Base-by-base conservation (phyloP, 2,888 invertebrate species). In the Muscina levida region DNA sequence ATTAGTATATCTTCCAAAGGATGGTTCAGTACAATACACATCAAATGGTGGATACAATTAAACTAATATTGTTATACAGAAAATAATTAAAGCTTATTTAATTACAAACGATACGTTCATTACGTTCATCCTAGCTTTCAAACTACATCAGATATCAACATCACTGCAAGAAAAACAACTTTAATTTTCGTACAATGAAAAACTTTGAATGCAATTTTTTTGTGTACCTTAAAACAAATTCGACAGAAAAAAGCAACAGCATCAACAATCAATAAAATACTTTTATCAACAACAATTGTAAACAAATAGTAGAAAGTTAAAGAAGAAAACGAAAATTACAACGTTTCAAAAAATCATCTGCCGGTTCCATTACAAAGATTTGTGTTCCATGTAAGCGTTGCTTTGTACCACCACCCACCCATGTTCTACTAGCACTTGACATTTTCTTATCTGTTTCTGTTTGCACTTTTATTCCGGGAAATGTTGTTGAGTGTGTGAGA, bases 371-470 rank as follows among this genome's bases (percentile, higher is more conserved):
- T 44, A 13, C n/a, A n/a, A 8, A 22, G 13, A 3, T 48, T 19
- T 22, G 17, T 37, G 3, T 66, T 48, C 15, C 26, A 26, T 31
- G 19, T 22, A 19, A 44, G 15, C 26, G 13, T 44, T 26, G 15
- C 31, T 13, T 56, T 31, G 19, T 24, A 8, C 48, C 17, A 19
- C 2, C 17, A 11, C 53, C 24, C 24, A 5, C 24, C 22, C 39
- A 13, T 42, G 39, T n/a, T 13, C 8, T 13, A 8, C 48, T 6
- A 53, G 13, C 17, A 53, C 53, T 53, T 53, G 42, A 26, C 39
- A 26, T 48, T n/a, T 48, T 72, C 56, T 72, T 72, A 59, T 72
- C 59, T 31, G n/a, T 31, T n/a, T 46, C 53, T 53, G 53, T n/a
- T 37, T 72, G n/a, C 46, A 59, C 31, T 31, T 59, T 37, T 59